Evolutionary conservation across 30 jellyfish, hydroid and myxozoan species (phyloP).

Genomic region (Hydractinia symbiolongicarpus): DNA sequence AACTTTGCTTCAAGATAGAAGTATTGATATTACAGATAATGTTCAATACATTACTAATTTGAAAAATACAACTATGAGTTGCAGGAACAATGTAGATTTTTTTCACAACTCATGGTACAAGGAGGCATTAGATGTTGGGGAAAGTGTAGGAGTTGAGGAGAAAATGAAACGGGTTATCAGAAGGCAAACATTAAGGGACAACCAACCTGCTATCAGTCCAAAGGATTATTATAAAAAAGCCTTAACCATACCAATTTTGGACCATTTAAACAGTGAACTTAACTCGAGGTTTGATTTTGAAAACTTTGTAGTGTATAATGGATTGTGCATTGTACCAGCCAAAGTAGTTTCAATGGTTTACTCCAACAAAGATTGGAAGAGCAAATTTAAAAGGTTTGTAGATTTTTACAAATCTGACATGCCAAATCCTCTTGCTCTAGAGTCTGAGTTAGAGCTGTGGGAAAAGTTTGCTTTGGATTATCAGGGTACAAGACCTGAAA

Average conservation of each 20-base stretch:
- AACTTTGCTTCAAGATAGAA: not conserved
- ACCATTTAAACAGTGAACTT: not conserved
- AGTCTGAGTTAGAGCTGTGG: not conserved
- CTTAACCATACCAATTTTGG: not conserved
- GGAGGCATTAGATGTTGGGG: not conserved
- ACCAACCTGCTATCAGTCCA: not conserved
- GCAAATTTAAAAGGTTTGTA: not conserved
- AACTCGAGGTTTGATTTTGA: not conserved
- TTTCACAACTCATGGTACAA: not conserved
- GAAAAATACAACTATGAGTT: not conserved
- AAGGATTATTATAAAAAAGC: not conserved
- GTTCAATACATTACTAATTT: not conserved
- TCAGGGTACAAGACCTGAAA: not conserved
- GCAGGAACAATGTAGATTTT: not conserved
- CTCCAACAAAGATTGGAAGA: not conserved
- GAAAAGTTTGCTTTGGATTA: not conserved
- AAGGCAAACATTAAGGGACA: not conserved
- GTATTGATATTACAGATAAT: conserved; percentile 5
- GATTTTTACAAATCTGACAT: not conserved
- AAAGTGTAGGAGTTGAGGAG: not conserved
- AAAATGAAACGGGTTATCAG: not conserved
- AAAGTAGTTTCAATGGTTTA: not conserved
- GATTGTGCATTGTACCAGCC: conserved; percentile 4
- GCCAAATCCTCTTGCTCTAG: not conserved
- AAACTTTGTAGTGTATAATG: not conserved